Percentiles rank a stretch among this genome's conserved stretches.
Evolutionary conservation across 2,113 vertebrate genomes (phyloP).

Genomic region (Mastomys natalensis): DNA sequence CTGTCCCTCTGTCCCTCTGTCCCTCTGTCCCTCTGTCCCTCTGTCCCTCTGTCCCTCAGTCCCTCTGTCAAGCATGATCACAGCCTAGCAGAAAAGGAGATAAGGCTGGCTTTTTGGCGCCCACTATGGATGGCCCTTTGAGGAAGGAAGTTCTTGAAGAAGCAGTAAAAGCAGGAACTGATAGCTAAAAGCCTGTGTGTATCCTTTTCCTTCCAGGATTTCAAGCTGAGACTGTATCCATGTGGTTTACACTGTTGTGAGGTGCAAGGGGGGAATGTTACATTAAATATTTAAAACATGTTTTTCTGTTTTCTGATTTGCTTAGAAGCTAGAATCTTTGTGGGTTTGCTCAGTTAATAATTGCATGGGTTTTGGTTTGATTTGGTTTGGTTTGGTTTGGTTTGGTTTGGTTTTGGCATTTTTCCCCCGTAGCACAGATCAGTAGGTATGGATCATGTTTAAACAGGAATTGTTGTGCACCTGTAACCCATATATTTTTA

Average conservation of each 20-base stretch:
- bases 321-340: conserved; percentile 30
- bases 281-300: conserved; percentile 32
- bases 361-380: not conserved
- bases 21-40: not conserved
- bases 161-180: not conserved
- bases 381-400: no score
- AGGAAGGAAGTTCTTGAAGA: conserved; percentile 1
- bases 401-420: not conserved
- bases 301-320: conserved; percentile 47
- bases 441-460: conserved; percentile 42
- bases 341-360: conserved; percentile 3
- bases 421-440: not conserved
- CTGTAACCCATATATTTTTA: conserved; percentile 16
- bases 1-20: not conserved
- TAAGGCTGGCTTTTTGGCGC: not conserved
- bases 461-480: not conserved
- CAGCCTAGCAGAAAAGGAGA: not conserved
- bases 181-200: not conserved
- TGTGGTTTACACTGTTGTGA: conserved; percentile 1
- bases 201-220: conserved; percentile 7
- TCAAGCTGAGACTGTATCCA: not conserved
- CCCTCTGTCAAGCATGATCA: not conserved
- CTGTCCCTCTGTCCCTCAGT: not conserved
- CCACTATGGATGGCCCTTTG: not conserved
- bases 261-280: conserved; percentile 13